These are phyloP conservation scores for Bacillus rossius DNA, from an alignment of 1,140 invertebrate genomes.

Conservation along the genomic window DNA sequence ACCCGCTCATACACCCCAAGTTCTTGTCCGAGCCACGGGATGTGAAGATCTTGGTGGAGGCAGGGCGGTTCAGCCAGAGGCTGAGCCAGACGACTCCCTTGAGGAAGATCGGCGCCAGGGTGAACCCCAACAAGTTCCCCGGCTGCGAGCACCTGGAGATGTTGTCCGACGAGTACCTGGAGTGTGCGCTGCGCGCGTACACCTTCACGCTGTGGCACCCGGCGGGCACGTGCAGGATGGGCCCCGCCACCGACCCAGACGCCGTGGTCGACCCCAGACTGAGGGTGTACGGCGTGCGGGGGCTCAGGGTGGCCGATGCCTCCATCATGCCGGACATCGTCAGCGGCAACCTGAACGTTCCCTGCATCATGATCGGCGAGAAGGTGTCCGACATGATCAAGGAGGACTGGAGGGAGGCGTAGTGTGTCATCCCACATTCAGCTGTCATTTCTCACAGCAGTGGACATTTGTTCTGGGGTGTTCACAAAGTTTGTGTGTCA, in stretches of 20 bases:
- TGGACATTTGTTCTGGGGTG: too few relatives aligned
- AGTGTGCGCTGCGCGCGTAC: slow-evolving; percentile 55
- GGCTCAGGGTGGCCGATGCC: slow-evolving; percentile 60
- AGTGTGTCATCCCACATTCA: too few relatives aligned
- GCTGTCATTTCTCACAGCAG: too few relatives aligned
- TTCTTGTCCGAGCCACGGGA: too few relatives aligned
- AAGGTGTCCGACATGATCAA: slow-evolving; percentile 62
- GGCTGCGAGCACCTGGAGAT: slow-evolving; percentile 12
- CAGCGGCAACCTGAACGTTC: slow-evolving; percentile 63
- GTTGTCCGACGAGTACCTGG: slow-evolving; percentile 55
- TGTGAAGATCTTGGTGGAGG: too few relatives aligned
- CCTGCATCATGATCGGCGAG: slow-evolving; percentile 64
- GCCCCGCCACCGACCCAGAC: slow-evolving; percentile 44
- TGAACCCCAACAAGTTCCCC: too few relatives aligned
- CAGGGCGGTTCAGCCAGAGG: too few relatives aligned
- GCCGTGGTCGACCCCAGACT: slow-evolving; percentile 56
- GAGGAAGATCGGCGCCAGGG: too few relatives aligned
- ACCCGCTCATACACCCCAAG: too few relatives aligned
- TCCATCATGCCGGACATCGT: slow-evolving; percentile 66
- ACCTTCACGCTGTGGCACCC: slow-evolving; percentile 66
- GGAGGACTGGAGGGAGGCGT: slow-evolving; percentile 37
- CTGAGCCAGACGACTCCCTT: too few relatives aligned
- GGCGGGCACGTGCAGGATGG: slow-evolving; percentile 59
- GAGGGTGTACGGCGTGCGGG: slow-evolving; percentile 51
- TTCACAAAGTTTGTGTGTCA: too few relatives aligned